Evolutionary conservation across 2,797 vertebrate species (phyloP), one percentile per base, ranked within the genome.

Genomic region (Hippoglossus hippoglossus): DNA sequence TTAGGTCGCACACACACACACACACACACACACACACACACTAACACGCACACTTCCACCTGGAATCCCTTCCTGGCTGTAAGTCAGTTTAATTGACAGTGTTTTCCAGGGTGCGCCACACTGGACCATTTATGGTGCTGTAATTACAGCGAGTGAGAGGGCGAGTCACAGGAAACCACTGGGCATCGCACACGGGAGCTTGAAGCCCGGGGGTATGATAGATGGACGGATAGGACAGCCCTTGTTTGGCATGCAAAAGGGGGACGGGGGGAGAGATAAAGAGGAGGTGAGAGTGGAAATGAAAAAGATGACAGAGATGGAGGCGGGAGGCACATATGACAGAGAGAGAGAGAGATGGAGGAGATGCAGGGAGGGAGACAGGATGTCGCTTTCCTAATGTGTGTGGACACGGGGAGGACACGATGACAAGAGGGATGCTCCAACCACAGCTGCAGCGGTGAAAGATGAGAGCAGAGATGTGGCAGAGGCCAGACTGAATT

Each of bases 71-170:
- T 75, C 49, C 77, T 51, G 12, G 54, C 25, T 63, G 66, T 63
- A 80, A 79, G 59, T 86, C 76, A 61, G 73, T 66, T 57, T 86
- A 85, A 93, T 68, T 89, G 85, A 73, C 72, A 86, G 74, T 64
- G 73, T 90, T 94, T 19, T 85, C 86, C 84, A 78, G 77, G 87
- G 82, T 79, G 82, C 52, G 59, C 41, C 47, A 51, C 58, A 56
- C 55, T 71, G 64, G 75, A 71, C 69, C 63, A 87, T 79, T 70
- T 73, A 73, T 66, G 73, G 68, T 44, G 60, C 61, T 73, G 86
- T 91, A 91, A 92, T 91, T 90, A 86, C 78, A 91, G 77, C 10
- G 46, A 71, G 83, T 72, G 51, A 79, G 73, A 85, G 73, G 88
- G 71, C 60, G 71, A 80, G 73, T 61, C 50, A 69, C 57, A 69